These are phyloP conservation scores for Oenanthe melanoleuca DNA, from an alignment of 2,113 vertebrate species.

Conservation along the genomic window DNA sequence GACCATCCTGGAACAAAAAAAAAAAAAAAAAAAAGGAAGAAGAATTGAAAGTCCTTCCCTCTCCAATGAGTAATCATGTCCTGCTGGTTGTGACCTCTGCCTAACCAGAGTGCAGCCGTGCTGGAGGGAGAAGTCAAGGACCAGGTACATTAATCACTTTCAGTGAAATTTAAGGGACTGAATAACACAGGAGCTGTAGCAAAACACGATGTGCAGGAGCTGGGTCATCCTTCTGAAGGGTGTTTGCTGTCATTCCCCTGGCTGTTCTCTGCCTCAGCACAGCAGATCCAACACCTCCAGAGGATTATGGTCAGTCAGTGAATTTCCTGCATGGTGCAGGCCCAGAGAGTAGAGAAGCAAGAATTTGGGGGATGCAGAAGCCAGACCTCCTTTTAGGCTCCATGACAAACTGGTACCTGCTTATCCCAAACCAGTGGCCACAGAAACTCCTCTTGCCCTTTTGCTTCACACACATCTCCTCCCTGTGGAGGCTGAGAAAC, in stretches of 20 bases:
- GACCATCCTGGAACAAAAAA: neutral
- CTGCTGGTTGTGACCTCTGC: neutral
- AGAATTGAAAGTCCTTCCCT: neutral
- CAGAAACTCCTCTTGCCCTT: neutral
- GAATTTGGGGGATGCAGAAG: neutral
- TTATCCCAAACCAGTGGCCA: neutral
- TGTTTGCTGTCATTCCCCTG: neutral
- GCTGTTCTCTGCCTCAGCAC: neutral
- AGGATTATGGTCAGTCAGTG: rapidly evolving
- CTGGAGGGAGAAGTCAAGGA: neutral
- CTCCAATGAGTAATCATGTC: neutral
- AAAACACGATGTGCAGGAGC: neutral
- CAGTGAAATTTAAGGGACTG: neutral
- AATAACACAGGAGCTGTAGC: neutral
- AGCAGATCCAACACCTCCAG: neutral
- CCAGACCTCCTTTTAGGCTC: neutral
- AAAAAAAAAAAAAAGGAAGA: neutral
- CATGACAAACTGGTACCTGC: neutral
- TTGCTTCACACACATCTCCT: neutral
- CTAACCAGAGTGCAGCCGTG: neutral
- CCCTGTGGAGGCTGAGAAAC: neutral
- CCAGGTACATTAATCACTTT: neutral
- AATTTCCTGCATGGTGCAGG: neutral
- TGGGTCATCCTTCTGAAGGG: neutral
- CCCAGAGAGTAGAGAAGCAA: neutral